Evolutionary conservation across 2,113 vertebrate genomes (phyloP), one percentile per base, ranked within the genome.

Genomic region (Coreoperca whiteheadi): DNA sequence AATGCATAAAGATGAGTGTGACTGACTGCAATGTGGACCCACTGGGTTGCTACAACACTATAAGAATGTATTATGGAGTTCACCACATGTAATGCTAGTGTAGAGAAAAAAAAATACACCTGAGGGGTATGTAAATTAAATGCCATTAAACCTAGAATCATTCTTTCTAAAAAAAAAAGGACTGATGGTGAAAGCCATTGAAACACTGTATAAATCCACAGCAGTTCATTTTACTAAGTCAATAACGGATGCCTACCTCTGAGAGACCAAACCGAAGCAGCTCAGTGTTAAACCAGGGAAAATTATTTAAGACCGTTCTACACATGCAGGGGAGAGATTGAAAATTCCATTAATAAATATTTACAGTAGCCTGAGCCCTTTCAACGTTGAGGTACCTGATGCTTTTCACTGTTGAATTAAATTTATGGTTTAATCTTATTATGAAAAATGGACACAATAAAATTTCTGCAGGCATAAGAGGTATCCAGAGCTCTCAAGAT

Each of bases 1-100:
- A 41, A 77, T 46, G 65, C 30, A 60, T 43, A 59, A 56, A 78
- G 50, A 81, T 34, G 50, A 81, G 54, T 60, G 72, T 46, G 41
- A 74, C 56, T 46, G 50, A 74, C 46, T 48, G 79, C 48, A 41
- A 21, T 78, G 60, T 39, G 69, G 64, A 74, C 69, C 37, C 64
- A 69, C 32, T 34, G 15, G 34, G n/a, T 67, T 73, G 15, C 21
- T 32, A 39, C 61, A 15, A 41, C 53, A 65, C 59, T 65, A 63
- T 43, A 43, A 70, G 21, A n/a, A 67, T 75, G 39, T 23, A 66
- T 46, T 61, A 56, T 16, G 64, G 56, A 39, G 34, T 57, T 34
- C 6, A 18, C 14, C 18, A n/a, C 37, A 34, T 50, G 21, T n/a
- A 60, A 43, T 43, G n/a, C n/a, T 18, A 39, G 21, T 18, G 48